Evolutionary conservation across 2,113 vertebrate species (phyloP).

Genomic region (Caranx ignobilis): DNA sequence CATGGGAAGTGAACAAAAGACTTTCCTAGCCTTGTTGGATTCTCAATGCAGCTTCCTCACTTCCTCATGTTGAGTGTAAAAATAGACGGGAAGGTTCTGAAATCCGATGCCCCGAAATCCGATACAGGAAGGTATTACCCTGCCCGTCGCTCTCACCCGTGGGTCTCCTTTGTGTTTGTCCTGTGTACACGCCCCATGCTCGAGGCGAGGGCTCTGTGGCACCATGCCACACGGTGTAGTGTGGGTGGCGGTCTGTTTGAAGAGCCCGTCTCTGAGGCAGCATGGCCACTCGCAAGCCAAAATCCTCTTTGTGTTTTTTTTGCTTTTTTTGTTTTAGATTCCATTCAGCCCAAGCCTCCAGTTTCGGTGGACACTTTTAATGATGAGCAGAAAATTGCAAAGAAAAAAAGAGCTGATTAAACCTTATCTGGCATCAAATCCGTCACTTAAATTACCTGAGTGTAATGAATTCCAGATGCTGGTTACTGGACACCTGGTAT

Average conservation of each 20-base stretch:
- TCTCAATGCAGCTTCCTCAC: constrained; percentile 56
- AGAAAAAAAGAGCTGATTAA: constrained; percentile 7
- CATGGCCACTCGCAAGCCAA: constrained; percentile 55
- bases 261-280: constrained; percentile 63
- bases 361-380: constrained; percentile 19
- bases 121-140: constrained; percentile 80
- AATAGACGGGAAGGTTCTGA: constrained; percentile 74
- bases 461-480: constrained; percentile 33
- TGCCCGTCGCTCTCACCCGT: constrained; percentile 70
- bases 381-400: constrained; percentile 33
- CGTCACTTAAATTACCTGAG: constrained; percentile 6
- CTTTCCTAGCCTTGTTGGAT: constrained; percentile 20
- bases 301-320: constrained; percentile 25
- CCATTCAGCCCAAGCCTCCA: constrained; percentile 1
- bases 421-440: constrained; percentile 20
- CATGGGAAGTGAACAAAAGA: constrained; percentile 49
- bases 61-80: constrained; percentile 74
- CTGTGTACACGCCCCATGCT: constrained; percentile 74
- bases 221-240: constrained; percentile 69
- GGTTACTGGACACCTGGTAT: neutral
- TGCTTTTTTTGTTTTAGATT: neutral
- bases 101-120: constrained; percentile 71
- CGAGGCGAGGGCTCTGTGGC: constrained; percentile 76
- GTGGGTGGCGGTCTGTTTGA: constrained; percentile 75
- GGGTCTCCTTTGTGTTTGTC: constrained; percentile 81